Evolutionary conservation across 1,140 invertebrate genomes (phyloP).

Genomic region (Aphaenogaster floridana): DNA sequence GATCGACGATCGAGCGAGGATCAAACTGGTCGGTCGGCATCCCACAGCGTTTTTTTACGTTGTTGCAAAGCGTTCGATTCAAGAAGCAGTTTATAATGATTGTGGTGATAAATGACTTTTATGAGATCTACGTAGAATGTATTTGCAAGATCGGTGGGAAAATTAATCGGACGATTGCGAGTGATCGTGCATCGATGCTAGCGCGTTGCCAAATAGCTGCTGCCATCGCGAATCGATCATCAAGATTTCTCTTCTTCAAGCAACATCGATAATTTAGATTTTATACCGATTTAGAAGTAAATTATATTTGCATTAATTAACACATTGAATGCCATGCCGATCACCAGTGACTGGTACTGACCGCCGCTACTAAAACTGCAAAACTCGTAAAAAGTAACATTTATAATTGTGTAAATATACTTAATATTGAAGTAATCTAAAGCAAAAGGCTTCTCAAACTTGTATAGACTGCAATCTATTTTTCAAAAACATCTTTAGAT

Average conservation of each 20-base stretch:
- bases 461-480: too few relatives aligned
- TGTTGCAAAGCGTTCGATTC: neutral
- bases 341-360: too few relatives aligned
- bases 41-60: neutral
- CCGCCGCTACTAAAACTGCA: too few relatives aligned
- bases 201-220: neutral
- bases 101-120: neutral
- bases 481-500: too few relatives aligned
- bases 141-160: neutral
- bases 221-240: conserved; percentile 33
- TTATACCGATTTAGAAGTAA: neutral
- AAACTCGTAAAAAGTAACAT: too few relatives aligned
- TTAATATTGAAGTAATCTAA: too few relatives aligned
- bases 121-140: neutral
- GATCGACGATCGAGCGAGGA: neutral
- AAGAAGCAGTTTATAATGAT: neutral
- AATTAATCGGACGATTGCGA: neutral
- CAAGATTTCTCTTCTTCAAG: neutral
- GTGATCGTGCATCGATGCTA: neutral
- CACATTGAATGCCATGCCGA: neutral
- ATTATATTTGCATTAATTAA: neutral
- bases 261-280: neutral
- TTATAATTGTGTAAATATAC: too few relatives aligned
- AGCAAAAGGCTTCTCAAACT: too few relatives aligned
- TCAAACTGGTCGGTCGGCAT: neutral